A percentile compares a stretch with the other conserved stretches of the same genome.
phyloP scores from a whole-genome alignment of 1,140 invertebrate species.

The Neodiprion virginianus region DNA sequence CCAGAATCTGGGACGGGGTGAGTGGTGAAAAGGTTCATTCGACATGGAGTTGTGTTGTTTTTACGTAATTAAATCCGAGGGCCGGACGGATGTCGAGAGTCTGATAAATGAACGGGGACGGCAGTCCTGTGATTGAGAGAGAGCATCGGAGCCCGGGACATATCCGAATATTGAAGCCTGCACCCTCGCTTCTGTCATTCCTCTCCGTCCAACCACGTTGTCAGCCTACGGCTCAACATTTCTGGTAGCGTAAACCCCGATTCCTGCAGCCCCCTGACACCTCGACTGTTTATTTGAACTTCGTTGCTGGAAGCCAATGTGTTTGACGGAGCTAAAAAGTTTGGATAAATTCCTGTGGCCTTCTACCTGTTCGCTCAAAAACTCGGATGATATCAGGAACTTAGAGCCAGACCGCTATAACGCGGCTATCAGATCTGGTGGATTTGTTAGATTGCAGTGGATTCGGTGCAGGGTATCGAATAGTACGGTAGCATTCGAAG shows the following conservation, averaged over 20 bases:
- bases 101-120: background rate
- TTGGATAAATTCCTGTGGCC: too few relatives aligned
- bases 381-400: too few relatives aligned
- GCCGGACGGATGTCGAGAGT: background rate
- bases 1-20: background rate
- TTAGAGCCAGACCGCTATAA: too few relatives aligned
- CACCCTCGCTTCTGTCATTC: background rate
- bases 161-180: background rate
- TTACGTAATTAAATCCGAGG: conserved; percentile 4
- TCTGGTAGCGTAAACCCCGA: background rate
- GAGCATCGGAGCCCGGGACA: background rate
- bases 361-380: too few relatives aligned
- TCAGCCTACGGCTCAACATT: background rate
- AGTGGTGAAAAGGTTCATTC: background rate
- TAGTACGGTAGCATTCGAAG: background rate
- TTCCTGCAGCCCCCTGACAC: background rate
- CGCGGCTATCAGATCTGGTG: background rate
- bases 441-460: conserved; percentile 1
- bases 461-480: background rate
- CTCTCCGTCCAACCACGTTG: background rate
- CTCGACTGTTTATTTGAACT: background rate
- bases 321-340: too few relatives aligned
- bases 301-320: background rate
- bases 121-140: background rate
- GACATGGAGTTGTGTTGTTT: background rate